Evolutionary conservation across 2,888 invertebrate species (phyloP).

Genomic region (Ophion obscuratus): DNA sequence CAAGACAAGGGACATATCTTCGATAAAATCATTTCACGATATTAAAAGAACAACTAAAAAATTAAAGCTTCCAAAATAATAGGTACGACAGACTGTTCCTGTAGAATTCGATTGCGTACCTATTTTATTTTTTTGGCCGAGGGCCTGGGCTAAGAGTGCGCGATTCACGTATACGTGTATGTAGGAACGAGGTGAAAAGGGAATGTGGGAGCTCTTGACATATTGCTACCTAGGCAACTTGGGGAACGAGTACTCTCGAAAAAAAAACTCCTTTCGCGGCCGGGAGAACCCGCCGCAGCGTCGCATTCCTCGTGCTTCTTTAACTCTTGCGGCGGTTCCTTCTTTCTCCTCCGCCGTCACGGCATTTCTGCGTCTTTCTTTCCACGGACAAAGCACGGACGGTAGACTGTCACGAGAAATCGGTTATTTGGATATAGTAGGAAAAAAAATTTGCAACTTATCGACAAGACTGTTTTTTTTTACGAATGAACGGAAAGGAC

Average conservation of each 20-base stretch:
- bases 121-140: too few species aligned
- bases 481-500: too few species aligned
- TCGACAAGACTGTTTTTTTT: too few species aligned
- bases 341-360: slow-evolving; percentile 17
- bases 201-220: slow-evolving; percentile 78
- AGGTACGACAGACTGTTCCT: too few species aligned
- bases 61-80: too few species aligned
- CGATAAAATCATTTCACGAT: too few species aligned
- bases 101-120: too few species aligned
- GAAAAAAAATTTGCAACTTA: too few species aligned
- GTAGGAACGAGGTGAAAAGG: slow-evolving; percentile 70
- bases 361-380: slow-evolving; percentile 14
- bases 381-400: not conserved
- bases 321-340: slow-evolving; percentile 50
- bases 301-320: slow-evolving; percentile 34
- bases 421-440: too few species aligned
- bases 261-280: slow-evolving; percentile 69
- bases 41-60: too few species aligned
- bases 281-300: slow-evolving; percentile 31
- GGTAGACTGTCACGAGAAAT: too few species aligned
- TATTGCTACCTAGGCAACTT: slow-evolving; percentile 83
- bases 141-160: slow-evolving; percentile 16
- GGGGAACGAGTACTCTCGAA: slow-evolving; percentile 75
- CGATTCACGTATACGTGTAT: slow-evolving; percentile 49
- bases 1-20: too few species aligned